Evolutionary conservation across 1,140 invertebrate genomes (phyloP), one percentile per base, ranked within the genome.

Genomic region (Lasioglossum baleicum): DNA sequence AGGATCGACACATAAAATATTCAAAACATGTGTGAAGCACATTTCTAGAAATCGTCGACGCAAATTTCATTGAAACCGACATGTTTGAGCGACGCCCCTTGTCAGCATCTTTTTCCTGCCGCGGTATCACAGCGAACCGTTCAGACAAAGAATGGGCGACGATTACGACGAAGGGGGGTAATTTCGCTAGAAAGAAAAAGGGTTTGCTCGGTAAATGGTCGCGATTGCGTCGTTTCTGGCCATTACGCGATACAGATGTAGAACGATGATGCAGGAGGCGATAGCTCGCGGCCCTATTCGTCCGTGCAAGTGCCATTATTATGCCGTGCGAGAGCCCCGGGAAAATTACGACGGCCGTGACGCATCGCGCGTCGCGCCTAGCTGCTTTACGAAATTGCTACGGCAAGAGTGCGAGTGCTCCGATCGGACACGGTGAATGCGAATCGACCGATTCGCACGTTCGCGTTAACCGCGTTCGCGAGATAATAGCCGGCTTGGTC

Each of bases 361-460:
- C 56, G 56, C 17, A 5, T 35, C 51, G 51, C 51, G 51, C 8
- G 44, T 3, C 44, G 51, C 15, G 20, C 51, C 56, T 26, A 6
- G 7, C 42, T 66, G 60, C 82, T 77, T 83, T 84, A 69, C 83
- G 76, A 84, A 84, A 84, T 74, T 56, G 40, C 51, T 68, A 44
- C 61, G 17, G 63, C 31, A 68, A 73, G 66, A 84, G 66, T 26
- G 68, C 58, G 5, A 72, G 44, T 8, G 42, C 42, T 42, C 66
- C 72, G 68, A 83, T 69, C 65, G 65, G 40, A 58, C 5, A 1
- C 20, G 65, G 8, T 84, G 82, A 84, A 85, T 85, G 70, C 65
- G 83, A 85, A 85, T 85, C 81, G 82, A n/a, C n/a, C 69, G 77
- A 83, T 80, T 75, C 71, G 64, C 64, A 51, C 42, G 8, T 17